A percentile compares a stretch with the other conserved stretches of the same genome.
Evolutionary conservation across 2,888 invertebrate species (phyloP).

Genomic region (Teinopalpus imperialis): DNA sequence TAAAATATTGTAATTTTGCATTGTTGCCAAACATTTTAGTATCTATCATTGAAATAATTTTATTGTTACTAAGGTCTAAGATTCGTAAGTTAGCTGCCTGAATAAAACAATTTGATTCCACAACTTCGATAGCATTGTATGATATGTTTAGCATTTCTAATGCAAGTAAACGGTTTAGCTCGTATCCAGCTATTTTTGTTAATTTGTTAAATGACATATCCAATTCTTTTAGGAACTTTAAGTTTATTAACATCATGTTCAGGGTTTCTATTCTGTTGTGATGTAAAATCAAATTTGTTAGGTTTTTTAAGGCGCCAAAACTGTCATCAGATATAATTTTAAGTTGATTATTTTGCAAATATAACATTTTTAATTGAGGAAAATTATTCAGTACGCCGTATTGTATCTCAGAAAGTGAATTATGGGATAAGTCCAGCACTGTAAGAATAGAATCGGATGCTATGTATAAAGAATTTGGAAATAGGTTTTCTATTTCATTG

Average conservation of each 20-base stretch:
- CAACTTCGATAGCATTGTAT: conserved; percentile 47
- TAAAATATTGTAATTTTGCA: conserved; percentile 44
- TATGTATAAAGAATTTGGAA: conserved; percentile 39
- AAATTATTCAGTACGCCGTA: conserved; percentile 41
- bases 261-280: conserved; percentile 50
- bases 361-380: conserved; percentile 42
- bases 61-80: conserved; percentile 58
- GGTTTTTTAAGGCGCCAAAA: conserved; percentile 43
- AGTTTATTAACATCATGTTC: conserved; percentile 49
- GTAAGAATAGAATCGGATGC: conserved; percentile 37
- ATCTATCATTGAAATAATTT: conserved; percentile 48
- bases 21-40: conserved; percentile 54
- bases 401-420: conserved; percentile 42
- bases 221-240: conserved; percentile 46
- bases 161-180: conserved; percentile 48
- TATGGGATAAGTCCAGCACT: conserved; percentile 54
- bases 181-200: conserved; percentile 45
- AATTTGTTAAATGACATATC: conserved; percentile 55
- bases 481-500: conserved; percentile 47
- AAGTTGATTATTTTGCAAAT: conserved; percentile 53
- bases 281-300: conserved; percentile 44
- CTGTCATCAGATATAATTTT: conserved; percentile 43
- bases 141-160: conserved; percentile 55
- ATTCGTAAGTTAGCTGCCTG: conserved; percentile 44
- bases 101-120: conserved; percentile 59